Base-by-base conservation (phyloP, 2,888 invertebrate genomes). In the Pardosa pseudoannulata region DNA sequence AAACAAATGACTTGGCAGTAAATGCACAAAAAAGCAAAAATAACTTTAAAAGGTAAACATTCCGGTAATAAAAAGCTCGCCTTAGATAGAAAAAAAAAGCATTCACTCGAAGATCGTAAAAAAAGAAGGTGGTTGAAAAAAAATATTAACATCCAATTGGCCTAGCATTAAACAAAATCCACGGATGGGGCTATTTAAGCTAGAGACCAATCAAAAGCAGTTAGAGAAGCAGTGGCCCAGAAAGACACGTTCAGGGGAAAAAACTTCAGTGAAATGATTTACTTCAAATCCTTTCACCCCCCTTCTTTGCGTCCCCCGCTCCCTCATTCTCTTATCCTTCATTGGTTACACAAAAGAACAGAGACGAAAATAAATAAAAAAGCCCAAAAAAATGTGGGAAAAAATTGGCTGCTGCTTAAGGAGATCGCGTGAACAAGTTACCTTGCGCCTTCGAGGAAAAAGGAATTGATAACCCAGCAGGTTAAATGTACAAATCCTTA, bases 71-170 rank as follows among this genome's bases (percentile, higher is more conserved):
- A 56, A 72, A 56, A 32, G 23, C 50, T 23, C 23, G 6, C 11
- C 16, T 46, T 56, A 19, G 28, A 79, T 6, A 50, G 28, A 28
- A 11, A 16, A 36, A 62, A 56, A 28, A 36, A 46, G 50, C 29
- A n/a, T 39, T 28, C 39, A 27, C 39, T 74, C 29, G 27, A 70
- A 78, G 23, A 56, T 72, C 32, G 56, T 36, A 36, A 50, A 65
- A 29, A 67, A 82, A 83, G 78, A 85, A 70, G n/a, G 36, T 67
- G 67, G 32, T n/a, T 39, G 72, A 71, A 82, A 85, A 85, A 73
- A 72, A 72, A 85, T 75, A 85, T 85, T 85, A 85, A 85, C 83
- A 85, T 78, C 83, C 83, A 85, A 85, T 85, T 85, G 83, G 83
- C 31, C 68, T 67, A 73, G 83, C 83, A 85, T 85, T 85, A 85